Percentiles rank a stretch among this genome's conserved stretches.
Conservation (phyloP, 2,888 invertebrate species). For the Acrobasis consociella region DNA sequence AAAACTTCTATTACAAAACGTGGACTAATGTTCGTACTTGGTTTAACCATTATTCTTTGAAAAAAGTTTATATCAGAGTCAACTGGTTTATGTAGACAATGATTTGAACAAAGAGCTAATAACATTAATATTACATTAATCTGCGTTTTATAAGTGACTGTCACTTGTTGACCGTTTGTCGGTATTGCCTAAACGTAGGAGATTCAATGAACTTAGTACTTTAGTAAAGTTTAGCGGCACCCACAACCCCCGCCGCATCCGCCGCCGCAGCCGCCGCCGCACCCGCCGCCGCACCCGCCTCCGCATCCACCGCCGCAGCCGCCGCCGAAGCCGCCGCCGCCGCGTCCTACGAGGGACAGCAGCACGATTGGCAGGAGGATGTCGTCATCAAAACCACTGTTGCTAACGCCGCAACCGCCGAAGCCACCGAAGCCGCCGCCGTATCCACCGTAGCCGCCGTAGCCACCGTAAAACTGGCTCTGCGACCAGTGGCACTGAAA, state of each 20-base stretch:
- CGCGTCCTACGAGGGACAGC: slow-evolving; percentile 37
- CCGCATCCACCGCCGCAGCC: slow-evolving; percentile 30
- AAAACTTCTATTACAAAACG: too few species aligned
- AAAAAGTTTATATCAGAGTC: too few species aligned
- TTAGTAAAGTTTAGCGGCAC: slow-evolving; percentile 13
- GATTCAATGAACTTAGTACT: too few species aligned
- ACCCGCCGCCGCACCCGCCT: slow-evolving; percentile 36
- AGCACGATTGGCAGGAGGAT: slow-evolving; percentile 50
- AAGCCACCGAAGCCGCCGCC: slow-evolving; percentile 33
- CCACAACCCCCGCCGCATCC: slow-evolving; percentile 37
- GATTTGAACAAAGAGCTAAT: too few species aligned
- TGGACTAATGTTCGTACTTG: too few species aligned
- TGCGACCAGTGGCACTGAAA: slow-evolving; percentile 50
- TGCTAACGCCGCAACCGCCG: slow-evolving; percentile 28
- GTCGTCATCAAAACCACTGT: slow-evolving; percentile 39
- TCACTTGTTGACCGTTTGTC: too few species aligned
- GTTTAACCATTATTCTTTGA: too few species aligned
- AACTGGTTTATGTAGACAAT: too few species aligned
- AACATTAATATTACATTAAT: too few species aligned
- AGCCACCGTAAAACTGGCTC: slow-evolving; percentile 40
- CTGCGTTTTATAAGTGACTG: too few species aligned
- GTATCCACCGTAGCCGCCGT: slow-evolving; percentile 26
- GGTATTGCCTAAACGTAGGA: too few species aligned
- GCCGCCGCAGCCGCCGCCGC: slow-evolving; percentile 35
- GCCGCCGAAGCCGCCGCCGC: slow-evolving; percentile 35